Evolutionary conservation across 2,113 vertebrate species (phyloP).

Genomic region (Heterocephalus glaber): DNA sequence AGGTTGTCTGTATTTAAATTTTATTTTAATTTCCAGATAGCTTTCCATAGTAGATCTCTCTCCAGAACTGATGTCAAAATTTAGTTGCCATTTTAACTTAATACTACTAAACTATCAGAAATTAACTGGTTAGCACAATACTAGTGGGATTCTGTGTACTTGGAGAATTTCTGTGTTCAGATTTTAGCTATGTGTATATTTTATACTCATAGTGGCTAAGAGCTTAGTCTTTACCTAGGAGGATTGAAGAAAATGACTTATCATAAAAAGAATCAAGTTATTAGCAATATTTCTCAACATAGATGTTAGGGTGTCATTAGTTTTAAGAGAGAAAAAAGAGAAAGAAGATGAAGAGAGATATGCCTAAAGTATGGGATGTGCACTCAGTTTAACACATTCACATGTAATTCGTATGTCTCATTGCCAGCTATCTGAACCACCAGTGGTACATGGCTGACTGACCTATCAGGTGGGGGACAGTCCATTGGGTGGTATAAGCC

Average conservation of each 20-base stretch:
- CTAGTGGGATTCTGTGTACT: neutral
- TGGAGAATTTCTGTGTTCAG: neutral
- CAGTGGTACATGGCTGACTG: neutral
- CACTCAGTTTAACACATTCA: neutral
- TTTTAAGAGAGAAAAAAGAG: slow-evolving; percentile 1
- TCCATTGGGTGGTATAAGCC: too few species aligned
- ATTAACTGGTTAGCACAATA: neutral
- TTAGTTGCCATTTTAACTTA: neutral
- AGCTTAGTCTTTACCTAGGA: neutral
- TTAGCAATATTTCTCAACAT: slow-evolving; percentile 17
- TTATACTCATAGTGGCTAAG: neutral
- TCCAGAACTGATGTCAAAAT: neutral
- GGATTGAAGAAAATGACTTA: slow-evolving; percentile 9
- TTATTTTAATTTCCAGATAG: neutral
- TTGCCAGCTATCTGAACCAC: neutral
- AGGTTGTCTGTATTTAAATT: neutral
- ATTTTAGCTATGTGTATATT: neutral
- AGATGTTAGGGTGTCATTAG: neutral
- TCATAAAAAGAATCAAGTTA: slow-evolving; percentile 13
- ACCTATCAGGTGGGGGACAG: neutral
- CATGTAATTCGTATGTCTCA: neutral
- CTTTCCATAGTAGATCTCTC: neutral
- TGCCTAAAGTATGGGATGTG: neutral
- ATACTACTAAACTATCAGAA: neutral
- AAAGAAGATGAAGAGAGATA: slow-evolving; percentile 11